Base-by-base conservation (phyloP, 1,140 invertebrate species). In the Oreohelix idahoensis region DNA sequence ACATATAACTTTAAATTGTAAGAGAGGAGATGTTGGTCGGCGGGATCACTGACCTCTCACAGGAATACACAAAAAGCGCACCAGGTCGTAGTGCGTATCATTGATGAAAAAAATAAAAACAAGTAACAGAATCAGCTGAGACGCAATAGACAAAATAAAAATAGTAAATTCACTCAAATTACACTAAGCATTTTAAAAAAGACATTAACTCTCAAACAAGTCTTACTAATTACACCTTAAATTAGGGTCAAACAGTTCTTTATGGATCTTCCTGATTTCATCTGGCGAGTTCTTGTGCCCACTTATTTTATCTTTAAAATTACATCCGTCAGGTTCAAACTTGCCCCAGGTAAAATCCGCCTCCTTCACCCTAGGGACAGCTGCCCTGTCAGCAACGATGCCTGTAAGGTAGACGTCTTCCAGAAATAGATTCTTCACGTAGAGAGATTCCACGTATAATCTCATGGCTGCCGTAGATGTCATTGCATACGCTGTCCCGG, bases 391-490 rank as follows among this genome's bases (percentile, higher is more conserved):
- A 29, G 88, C 88, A 70, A 84, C 84, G 20, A 90, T 23, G 10
- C 90, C 92, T 13, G 92, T 93, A 1, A 93, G 87, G 83, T 91
- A 93, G 36, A 92, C 89, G 84, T 93, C 92, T 82, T 93, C 92
- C 29, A 93, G 86, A 75, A 91, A 90, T 32, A 92, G 85, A 5
- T 88, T 63, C 20, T 84, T 86, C 8, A 73, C 81, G 20, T 81
- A n/a, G 32, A 88, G 71, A 13, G 92, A 88, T 11, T 87, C 89
- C 29, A 85, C 66, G 81, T 89, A 91, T 29, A 93, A 81, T 4
- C 88, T 79, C 45, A 79, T 49, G 4, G 91, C 85, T 26, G 92
- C 76, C 10, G 84, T 83, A 0, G 86, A 84, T 13, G 91, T 89
- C 26, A 93, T 77, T 2, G 91, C 84, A 84, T 93, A 93, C 0